Evolutionary conservation across 2,888 invertebrate genomes (phyloP).

Genomic region (Escarpia spicata): DNA sequence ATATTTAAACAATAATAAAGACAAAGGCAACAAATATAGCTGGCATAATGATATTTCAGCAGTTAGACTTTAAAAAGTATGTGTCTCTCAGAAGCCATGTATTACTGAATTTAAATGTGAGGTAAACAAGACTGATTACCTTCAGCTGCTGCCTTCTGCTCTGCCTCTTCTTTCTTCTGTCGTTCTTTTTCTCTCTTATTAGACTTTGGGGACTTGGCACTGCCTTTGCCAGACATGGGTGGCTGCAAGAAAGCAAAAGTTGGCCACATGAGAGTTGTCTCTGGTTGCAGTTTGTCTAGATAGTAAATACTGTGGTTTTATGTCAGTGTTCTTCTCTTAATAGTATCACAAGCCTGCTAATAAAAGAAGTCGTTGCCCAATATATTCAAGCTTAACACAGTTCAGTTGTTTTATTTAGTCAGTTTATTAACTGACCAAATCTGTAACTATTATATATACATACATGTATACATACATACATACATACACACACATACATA

Average conservation of each 20-base stretch:
- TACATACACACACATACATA: too few species aligned
- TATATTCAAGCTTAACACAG: too few species aligned
- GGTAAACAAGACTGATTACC: slow-evolving; percentile 43
- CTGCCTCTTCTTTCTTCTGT: slow-evolving; percentile 58
- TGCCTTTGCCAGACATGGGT: slow-evolving; percentile 41
- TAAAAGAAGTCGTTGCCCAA: background rate
- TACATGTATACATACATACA: too few species aligned
- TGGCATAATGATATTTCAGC: background rate
- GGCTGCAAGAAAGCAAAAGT: slow-evolving; percentile 34
- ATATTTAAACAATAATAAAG: background rate
- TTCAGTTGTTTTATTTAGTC: too few species aligned
- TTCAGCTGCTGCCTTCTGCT: slow-evolving; percentile 57
- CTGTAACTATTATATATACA: too few species aligned
- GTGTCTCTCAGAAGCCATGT: background rate
- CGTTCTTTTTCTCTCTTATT: slow-evolving; percentile 61
- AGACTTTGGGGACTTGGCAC: slow-evolving; percentile 44
- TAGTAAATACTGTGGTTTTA: background rate
- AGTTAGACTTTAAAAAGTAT: background rate
- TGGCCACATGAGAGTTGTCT: background rate
- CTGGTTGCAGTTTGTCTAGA: background rate
- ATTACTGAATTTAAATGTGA: background rate
- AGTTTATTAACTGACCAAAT: too few species aligned
- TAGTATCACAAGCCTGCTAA: background rate
- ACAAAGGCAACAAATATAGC: background rate
- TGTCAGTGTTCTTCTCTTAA: background rate